phyloP scores from a whole-genome alignment of 2,113 vertebrate genomes.

The Panthera leo region DNA sequence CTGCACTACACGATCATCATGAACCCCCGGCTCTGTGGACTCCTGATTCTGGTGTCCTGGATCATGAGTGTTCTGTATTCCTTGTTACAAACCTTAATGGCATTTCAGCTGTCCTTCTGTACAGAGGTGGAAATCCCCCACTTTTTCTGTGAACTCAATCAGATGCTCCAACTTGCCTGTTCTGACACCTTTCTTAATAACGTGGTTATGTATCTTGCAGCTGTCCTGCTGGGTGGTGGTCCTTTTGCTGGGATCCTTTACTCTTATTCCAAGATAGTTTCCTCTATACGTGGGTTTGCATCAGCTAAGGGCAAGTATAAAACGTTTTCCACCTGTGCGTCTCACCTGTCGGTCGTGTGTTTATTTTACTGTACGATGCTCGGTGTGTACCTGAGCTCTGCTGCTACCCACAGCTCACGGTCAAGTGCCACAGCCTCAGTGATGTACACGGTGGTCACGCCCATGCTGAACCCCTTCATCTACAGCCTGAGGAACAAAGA shows the following conservation, averaged over 20 bases:
- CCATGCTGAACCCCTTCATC: neutral
- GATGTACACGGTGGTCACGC: no score
- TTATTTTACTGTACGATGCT: neutral
- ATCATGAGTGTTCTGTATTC: rapidly evolving
- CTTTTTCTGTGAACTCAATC: neutral
- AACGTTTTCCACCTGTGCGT: neutral
- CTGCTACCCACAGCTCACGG: neutral
- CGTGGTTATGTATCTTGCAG: neutral
- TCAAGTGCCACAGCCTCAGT: no score
- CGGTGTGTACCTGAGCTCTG: neutral
- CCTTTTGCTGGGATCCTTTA: neutral
- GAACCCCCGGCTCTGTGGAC: no score
- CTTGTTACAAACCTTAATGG: rapidly evolving
- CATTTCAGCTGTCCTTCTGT: no score
- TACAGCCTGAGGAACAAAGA: neutral
- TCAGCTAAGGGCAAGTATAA: neutral
- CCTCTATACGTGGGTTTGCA: rapidly evolving
- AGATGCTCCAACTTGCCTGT: neutral
- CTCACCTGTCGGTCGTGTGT: neutral
- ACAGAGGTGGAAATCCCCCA: neutral
- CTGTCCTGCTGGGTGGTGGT: neutral
- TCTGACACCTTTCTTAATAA: neutral
- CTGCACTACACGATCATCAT: neutral
- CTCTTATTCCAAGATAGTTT: neutral
- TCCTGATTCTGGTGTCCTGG: no score